Conservation (phyloP, 1,140 invertebrate genomes). For the Thaumatotibia leucotreta region DNA sequence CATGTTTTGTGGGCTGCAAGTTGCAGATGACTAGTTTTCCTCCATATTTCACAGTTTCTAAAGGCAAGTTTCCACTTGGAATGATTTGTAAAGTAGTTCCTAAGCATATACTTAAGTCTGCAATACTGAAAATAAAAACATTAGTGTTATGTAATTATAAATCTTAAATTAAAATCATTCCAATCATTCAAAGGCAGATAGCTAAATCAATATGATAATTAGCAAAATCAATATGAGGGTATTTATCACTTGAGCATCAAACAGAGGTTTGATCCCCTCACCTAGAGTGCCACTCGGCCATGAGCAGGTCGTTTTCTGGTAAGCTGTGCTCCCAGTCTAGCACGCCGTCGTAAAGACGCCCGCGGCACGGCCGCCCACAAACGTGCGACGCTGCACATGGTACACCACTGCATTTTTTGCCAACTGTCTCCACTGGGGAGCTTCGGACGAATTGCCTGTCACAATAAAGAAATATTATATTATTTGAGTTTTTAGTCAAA, state of each 20-base stretch:
- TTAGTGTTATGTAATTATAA: too few species aligned
- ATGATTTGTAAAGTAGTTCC: conserved; percentile 98
- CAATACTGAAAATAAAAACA: conserved; percentile 77
- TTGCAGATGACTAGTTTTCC: conserved; percentile 97
- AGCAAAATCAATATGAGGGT: too few species aligned
- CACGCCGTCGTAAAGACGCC: conserved; percentile 93
- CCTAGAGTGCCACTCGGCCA: conserved; percentile 93
- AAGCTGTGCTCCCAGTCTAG: conserved; percentile 99
- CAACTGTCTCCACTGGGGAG: conserved; percentile 90
- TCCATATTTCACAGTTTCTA: conserved; percentile 91
- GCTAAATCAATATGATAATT: too few species aligned
- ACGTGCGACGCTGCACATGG: conserved; percentile 81
- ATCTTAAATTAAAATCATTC: too few species aligned
- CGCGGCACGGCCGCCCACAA: conserved; percentile 86
- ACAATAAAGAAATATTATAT: neutral
- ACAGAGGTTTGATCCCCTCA: too few species aligned
- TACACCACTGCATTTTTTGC: conserved; percentile 90
- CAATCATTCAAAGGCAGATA: too few species aligned
- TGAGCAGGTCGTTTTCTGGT: conserved; percentile 91
- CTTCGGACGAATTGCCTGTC: conserved; percentile 89
- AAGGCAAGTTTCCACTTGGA: conserved; percentile 96
- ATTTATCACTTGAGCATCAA: too few species aligned
- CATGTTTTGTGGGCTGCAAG: conserved; percentile 97
- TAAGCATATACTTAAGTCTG: conserved; percentile 94
- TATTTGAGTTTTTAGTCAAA: conserved; percentile 1